Evolutionary conservation across 2,113 vertebrate genomes (phyloP).

Genomic region (human (Homo sapiens)): GRCh38 chr18:47463501-47464000

Average conservation of each 20-base stretch:
- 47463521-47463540: background rate
- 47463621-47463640: background rate
- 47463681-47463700: slow-evolving; percentile 40
- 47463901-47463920: too few species aligned
- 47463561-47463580: background rate
- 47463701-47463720: background rate
- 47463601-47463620: background rate
- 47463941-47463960: background rate
- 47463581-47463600: background rate
- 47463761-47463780: background rate
- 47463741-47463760: background rate
- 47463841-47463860: background rate
- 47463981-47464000: background rate
- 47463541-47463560: background rate
- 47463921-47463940: background rate
- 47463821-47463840: background rate
- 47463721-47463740: background rate
- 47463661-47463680: background rate
- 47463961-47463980: background rate
- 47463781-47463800: background rate
- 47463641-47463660: background rate
- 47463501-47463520: background rate
- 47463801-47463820: background rate
- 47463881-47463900: background rate
- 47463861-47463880: background rate